Base-by-base conservation (phyloP, 2,888 invertebrate species). In the Horisme vitalbata region DNA sequence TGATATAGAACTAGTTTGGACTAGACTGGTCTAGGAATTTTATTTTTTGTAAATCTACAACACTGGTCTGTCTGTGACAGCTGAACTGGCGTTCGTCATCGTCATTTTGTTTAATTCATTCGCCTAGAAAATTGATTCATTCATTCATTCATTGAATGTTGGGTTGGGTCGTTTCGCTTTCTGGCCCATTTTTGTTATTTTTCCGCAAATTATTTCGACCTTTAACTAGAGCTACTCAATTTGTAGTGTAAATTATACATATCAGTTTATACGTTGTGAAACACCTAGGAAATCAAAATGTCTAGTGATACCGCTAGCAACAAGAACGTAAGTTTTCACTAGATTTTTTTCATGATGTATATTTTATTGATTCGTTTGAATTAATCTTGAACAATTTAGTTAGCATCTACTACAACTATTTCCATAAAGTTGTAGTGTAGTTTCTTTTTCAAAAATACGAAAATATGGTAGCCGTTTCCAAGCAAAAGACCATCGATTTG, bases 241-340 rank as follows among this genome's bases (percentile, higher is more conserved):
- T 28, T 30, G 11, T 13, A n/a, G 26, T 38, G 24, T 6, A 18
- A 9, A 23, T 10, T 10, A 52, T 24, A 34, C 38, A 51, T 45
- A 52, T 35, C 45, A 45, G 11, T 31, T n/a, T n/a, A 13, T 41
- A 37, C 44, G 33, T 51, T 51, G 48, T 48, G 48, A 8, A 41
- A 35, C 37, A 30, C 23, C 30, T 7, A 38, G 36, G 30, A 38
- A 27, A 36, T 37, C 45, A 81, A 71, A 65, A 92, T 92, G 92
- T 91, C 92, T 13, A 92, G 83, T 71, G 92, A 92, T 71, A 91
- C 91, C 18, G 76, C 90, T 41, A 86, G 72, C 55, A 77, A 75
- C 51, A 77, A 92, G 83, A 92, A 91, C 61, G 92, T 92, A 86
- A 91, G 92, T 58, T 45, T 33, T 30, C 3, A 24, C 12, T 11